Evolutionary conservation across 1,140 invertebrate genomes (phyloP).

Genomic region (Ectropis grisescens): DNA sequence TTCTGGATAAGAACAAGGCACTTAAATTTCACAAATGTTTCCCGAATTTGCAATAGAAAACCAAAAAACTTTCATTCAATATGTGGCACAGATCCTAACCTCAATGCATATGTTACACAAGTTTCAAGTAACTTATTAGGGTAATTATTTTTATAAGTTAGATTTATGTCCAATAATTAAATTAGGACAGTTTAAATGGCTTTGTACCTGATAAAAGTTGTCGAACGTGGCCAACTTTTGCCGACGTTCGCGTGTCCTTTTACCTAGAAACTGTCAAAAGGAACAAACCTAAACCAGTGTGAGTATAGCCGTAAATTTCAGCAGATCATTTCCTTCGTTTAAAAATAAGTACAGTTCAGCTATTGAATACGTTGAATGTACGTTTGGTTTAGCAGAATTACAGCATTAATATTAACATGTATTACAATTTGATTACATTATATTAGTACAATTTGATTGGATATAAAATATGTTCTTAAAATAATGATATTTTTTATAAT

Average conservation of each 20-base stretch:
- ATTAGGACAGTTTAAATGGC: not conserved
- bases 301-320: conserved; percentile 9
- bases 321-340: not conserved
- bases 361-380: no score
- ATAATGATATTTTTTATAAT: no score
- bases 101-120: conserved; percentile 31
- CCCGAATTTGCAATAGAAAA: not conserved
- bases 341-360: not conserved
- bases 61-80: conserved; percentile 16
- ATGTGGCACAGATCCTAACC: conserved; percentile 61
- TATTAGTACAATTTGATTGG: no score
- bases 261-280: conserved; percentile 58
- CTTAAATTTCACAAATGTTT: conserved; percentile 1
- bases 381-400: no score
- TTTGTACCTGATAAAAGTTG: conserved; percentile 52
- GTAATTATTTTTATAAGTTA: no score
- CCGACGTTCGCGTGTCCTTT: conserved; percentile 65
- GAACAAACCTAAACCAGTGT: conserved; percentile 25
- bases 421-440: no score
- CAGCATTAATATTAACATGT: no score
- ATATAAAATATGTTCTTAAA: no score
- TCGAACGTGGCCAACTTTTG: conserved; percentile 55
- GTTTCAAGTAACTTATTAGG: no score
- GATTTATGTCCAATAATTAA: no score
- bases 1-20: conserved; percentile 28